Evolutionary conservation across 2,888 invertebrate species (phyloP).

Genomic region (Hecatera dysodea): DNA sequence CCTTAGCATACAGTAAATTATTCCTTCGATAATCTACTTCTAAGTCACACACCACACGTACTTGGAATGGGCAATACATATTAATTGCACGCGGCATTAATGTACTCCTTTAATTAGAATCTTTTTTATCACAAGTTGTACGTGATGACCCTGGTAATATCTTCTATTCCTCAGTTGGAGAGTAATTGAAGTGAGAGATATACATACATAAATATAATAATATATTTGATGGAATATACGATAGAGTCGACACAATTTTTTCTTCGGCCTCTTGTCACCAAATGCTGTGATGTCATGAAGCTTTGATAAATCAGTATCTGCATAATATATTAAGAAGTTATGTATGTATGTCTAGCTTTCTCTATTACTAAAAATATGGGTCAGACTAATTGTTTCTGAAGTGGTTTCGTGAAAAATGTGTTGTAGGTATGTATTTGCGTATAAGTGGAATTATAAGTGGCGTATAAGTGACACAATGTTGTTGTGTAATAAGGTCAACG

Average conservation of each 20-base stretch:
- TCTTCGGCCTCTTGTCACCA: constrained; percentile 59
- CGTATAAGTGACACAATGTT: constrained; percentile 2
- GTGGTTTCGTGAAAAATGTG: constrained; percentile 10
- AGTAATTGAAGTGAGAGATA: constrained; percentile 75
- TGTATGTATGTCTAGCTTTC: constrained; percentile 40
- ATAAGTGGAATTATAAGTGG: background rate
- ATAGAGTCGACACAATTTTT: constrained; percentile 70
- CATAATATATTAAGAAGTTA: constrained; percentile 56
- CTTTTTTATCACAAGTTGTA: constrained; percentile 54
- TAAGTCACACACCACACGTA: constrained; percentile 46
- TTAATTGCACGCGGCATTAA: constrained; percentile 54
- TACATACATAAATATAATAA: constrained; percentile 63
- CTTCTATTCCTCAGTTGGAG: constrained; percentile 65
- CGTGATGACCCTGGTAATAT: constrained; percentile 74
- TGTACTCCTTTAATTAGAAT: constrained; percentile 56
- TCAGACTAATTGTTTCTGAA: constrained; percentile 33
- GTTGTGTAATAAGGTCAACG: background rate
- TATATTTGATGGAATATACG: constrained; percentile 72
- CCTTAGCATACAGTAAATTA: constrained; percentile 37
- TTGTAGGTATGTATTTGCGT: constrained; percentile 22
- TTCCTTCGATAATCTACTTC: constrained; percentile 34
- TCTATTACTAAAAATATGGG: constrained; percentile 31
- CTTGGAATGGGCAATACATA: constrained; percentile 62
- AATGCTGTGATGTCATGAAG: constrained; percentile 42
- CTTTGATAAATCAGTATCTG: constrained; percentile 49